Percentiles rank a stretch among this genome's conserved stretches.
phyloP scores from a whole-genome alignment of 2,113 vertebrate genomes.

The Arvicanthis niloticus region DNA sequence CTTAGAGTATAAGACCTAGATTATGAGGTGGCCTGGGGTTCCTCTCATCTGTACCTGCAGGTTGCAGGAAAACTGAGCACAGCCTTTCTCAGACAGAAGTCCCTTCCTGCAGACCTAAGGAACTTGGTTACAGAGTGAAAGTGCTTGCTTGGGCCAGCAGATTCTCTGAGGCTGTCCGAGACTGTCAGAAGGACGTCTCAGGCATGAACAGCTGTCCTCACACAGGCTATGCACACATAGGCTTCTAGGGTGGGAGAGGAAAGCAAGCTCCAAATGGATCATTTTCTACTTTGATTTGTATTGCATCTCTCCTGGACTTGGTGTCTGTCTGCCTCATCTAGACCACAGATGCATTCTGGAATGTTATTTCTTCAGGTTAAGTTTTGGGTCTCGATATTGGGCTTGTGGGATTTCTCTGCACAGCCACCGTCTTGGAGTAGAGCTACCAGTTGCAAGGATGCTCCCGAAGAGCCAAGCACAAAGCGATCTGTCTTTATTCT shows the following conservation, averaged over 20 bases:
- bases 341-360: not conserved
- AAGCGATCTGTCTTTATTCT: not conserved
- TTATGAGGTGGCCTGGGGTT: not conserved
- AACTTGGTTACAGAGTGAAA: not conserved
- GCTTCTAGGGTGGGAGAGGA: not conserved
- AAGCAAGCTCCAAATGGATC: not conserved
- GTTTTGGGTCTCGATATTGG: not conserved
- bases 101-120: not conserved
- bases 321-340: not conserved
- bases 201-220: not conserved
- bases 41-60: not conserved
- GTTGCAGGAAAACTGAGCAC: not conserved
- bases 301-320: not conserved
- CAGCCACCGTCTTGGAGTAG: not conserved
- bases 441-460: not conserved
- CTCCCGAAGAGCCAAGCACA: rapidly evolving
- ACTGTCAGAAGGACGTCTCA: not conserved
- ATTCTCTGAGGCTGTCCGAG: not conserved
- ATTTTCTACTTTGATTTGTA: not conserved
- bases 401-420: not conserved
- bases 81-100: not conserved
- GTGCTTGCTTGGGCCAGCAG: not conserved
- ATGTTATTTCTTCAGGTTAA: not conserved
- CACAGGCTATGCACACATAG: not conserved
- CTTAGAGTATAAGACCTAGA: not conserved